Conservation (phyloP, 2,797 vertebrate genomes). For the Echiichthys vipera region DNA sequence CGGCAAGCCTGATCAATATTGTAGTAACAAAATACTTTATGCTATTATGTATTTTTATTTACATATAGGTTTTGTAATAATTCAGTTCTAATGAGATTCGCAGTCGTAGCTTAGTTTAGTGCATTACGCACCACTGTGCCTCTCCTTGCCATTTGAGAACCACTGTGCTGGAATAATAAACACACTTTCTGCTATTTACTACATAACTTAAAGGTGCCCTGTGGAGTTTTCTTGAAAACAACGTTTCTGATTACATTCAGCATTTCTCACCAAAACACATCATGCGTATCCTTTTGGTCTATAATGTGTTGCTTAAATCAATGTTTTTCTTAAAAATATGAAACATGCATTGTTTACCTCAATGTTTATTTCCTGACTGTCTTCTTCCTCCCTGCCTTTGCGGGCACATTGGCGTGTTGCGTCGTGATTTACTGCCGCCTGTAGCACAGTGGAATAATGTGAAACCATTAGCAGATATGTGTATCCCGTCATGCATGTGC, state of each 20-base stretch:
- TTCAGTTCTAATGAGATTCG: neutral
- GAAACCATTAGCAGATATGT: neutral
- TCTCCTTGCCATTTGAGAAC: slow-evolving; percentile 23
- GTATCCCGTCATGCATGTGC: rapidly evolving
- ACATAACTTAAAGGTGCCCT: slow-evolving; percentile 23
- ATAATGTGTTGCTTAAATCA: neutral
- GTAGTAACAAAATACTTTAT: neutral
- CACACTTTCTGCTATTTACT: slow-evolving; percentile 8
- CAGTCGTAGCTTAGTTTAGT: slow-evolving; percentile 5
- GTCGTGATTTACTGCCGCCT: neutral
- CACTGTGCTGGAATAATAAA: slow-evolving; percentile 10
- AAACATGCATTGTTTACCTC: neutral
- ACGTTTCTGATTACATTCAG: slow-evolving; percentile 15
- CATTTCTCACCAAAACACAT: neutral
- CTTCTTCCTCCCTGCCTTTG: neutral
- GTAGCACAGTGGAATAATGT: neutral
- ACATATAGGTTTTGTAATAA: neutral
- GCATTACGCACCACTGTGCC: neutral
- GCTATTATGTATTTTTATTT: neutral
- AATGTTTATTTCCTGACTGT: neutral
- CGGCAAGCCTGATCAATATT: neutral
- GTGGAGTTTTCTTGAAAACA: slow-evolving; percentile 18
- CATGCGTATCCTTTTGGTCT: neutral
- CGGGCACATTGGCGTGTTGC: neutral
- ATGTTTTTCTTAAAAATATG: neutral